These are phyloP conservation scores for Trissoscelio sp. DNA, from an alignment of 2,888 invertebrate species.

Conservation along the genomic window DNA sequence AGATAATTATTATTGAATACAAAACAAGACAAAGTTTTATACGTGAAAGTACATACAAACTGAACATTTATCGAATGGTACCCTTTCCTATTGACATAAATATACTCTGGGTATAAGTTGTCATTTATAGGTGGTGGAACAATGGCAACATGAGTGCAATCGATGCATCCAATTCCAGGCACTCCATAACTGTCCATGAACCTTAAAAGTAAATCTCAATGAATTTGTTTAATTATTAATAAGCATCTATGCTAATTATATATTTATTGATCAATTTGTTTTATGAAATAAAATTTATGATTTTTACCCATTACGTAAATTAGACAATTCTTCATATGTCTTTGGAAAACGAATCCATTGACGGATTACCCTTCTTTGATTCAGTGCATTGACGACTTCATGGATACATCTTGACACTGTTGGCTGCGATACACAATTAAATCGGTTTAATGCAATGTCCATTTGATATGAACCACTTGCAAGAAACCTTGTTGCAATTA, in stretches of 20 bases:
- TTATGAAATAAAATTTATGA: neutral
- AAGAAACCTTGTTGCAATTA: slow-evolving; percentile 30
- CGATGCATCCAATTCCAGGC: slow-evolving; percentile 34
- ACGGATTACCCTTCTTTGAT: neutral
- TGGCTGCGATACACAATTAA: slow-evolving; percentile 1
- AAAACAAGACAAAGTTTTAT: neutral
- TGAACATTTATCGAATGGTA: slow-evolving; percentile 21
- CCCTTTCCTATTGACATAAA: slow-evolving; percentile 18
- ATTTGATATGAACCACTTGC: slow-evolving; percentile 23
- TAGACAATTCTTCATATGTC: slow-evolving; percentile 1
- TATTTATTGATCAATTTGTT: neutral
- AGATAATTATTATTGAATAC: too few species aligned
- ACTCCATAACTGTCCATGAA: slow-evolving; percentile 4
- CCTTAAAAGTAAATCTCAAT: neutral
- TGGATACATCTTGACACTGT: slow-evolving; percentile 11
- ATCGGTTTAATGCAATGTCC: slow-evolving; percentile 15
- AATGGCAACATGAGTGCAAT: slow-evolving; percentile 34
- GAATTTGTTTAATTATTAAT: neutral
- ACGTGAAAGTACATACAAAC: neutral
- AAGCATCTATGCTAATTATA: neutral
- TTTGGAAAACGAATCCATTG: neutral
- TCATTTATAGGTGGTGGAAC: slow-evolving; percentile 5
- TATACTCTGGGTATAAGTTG: slow-evolving; percentile 6
- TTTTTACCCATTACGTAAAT: slow-evolving; percentile 13
- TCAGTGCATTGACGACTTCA: slow-evolving; percentile 3